Evolutionary conservation across 2,888 invertebrate species (phyloP).

Genomic region (Chydorus sphaericus): DNA sequence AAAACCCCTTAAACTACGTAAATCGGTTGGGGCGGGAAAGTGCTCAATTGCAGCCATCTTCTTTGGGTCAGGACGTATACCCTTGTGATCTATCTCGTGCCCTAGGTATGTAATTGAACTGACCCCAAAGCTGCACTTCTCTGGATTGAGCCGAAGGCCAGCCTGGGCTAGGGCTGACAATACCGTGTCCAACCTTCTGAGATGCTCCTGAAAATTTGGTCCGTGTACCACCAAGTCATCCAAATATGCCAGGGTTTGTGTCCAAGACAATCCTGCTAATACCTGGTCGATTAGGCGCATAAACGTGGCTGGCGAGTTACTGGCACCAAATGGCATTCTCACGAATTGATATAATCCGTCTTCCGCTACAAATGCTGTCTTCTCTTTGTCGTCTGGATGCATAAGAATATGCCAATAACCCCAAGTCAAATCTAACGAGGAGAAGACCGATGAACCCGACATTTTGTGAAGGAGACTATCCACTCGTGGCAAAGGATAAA

Average conservation of each 20-base stretch:
- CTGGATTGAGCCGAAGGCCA: slow-evolving; percentile 22
- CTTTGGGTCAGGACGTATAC: slow-evolving; percentile 19
- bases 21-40: slow-evolving; percentile 22
- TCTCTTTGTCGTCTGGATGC: neutral
- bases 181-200: slow-evolving; percentile 19
- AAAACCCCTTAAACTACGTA: slow-evolving; percentile 22
- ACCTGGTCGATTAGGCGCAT: slow-evolving; percentile 24
- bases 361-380: slow-evolving; percentile 6
- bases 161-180: slow-evolving; percentile 20
- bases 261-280: slow-evolving; percentile 21
- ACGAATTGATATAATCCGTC: slow-evolving; percentile 3
- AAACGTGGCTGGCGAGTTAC: slow-evolving; percentile 25
- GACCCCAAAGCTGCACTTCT: slow-evolving; percentile 24
- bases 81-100: slow-evolving; percentile 19
- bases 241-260: slow-evolving; percentile 25
- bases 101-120: slow-evolving; percentile 17
- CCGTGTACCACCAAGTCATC: slow-evolving; percentile 25
- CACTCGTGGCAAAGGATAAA: slow-evolving; percentile 8
- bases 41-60: slow-evolving; percentile 19
- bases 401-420: slow-evolving; percentile 12
- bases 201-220: slow-evolving; percentile 16
- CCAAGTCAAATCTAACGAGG: neutral
- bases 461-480: slow-evolving; percentile 1
- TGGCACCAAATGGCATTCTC: slow-evolving; percentile 23
- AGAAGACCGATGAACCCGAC: neutral